Percentiles rank a stretch among this genome's conserved stretches.
These are phyloP conservation scores for Artemisiospiza belli DNA, from an alignment of 2,113 vertebrate genomes.

Conservation along the genomic window DNA sequence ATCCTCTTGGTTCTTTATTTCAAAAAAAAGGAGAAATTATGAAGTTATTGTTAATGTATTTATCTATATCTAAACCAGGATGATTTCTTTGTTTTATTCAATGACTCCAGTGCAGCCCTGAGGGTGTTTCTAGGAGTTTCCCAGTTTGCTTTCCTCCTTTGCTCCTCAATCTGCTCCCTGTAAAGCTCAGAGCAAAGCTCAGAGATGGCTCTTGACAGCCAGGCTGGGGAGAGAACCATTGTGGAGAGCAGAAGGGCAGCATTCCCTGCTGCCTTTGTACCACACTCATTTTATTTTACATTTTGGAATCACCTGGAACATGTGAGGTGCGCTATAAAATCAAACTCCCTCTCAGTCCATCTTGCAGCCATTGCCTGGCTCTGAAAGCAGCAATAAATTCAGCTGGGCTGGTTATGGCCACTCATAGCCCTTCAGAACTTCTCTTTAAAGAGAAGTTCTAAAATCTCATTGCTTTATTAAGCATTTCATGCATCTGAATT, in stretches of 20 bases:
- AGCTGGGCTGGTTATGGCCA: not conserved
- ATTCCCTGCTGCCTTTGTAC: not conserved
- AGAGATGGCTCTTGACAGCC: not conserved
- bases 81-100: not conserved
- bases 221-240: not conserved
- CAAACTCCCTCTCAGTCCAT: not conserved
- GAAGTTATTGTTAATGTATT: not conserved
- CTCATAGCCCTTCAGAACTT: not conserved
- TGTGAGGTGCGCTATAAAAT: not conserved
- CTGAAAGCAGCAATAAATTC: constrained; percentile 24
- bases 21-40: not conserved
- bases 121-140: not conserved
- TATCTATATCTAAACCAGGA: not conserved
- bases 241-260: not conserved
- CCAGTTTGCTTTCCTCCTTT: not conserved
- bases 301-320: not conserved
- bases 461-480: constrained; percentile 54
- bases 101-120: not conserved
- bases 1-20: not conserved
- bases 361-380: not conserved
- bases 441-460: constrained; percentile 23
- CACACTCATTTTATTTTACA: not conserved
- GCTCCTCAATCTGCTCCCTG: not conserved
- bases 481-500: not conserved
- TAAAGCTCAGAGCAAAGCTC: not conserved